Evolutionary conservation across 23 tunicate genomes (phyloP).

Genomic region (Halocynthia roretzi): DNA sequence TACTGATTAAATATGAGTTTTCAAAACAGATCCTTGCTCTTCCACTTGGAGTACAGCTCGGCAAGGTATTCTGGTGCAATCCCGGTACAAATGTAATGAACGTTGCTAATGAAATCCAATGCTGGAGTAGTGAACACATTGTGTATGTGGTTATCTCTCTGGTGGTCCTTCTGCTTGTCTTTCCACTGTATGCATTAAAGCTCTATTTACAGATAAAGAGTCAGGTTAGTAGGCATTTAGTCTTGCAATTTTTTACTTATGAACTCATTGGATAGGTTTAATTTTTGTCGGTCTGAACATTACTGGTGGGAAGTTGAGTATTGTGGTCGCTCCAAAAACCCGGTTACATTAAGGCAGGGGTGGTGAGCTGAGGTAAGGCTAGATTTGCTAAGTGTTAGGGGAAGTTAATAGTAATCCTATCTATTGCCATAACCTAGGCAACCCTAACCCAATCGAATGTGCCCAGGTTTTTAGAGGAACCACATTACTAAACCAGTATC

Average conservation of each 20-base stretch:
- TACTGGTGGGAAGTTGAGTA: background rate
- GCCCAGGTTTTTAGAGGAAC: too few relatives aligned
- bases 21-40: slow-evolving; percentile 39
- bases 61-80: slow-evolving; percentile 84
- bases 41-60: slow-evolving; percentile 84
- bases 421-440: too few relatives aligned
- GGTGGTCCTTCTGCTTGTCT: slow-evolving; percentile 25
- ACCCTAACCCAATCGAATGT: too few relatives aligned
- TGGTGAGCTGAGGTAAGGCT: too few relatives aligned
- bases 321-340: background rate
- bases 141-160: slow-evolving; percentile 44
- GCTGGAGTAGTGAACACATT: slow-evolving; percentile 75
- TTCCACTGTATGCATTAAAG: slow-evolving; percentile 57
- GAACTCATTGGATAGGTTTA: background rate
- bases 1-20: too few relatives aligned
- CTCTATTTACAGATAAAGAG: slow-evolving; percentile 17
- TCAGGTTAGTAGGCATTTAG: slow-evolving; percentile 34
- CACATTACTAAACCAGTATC: too few relatives aligned
- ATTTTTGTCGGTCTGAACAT: background rate
- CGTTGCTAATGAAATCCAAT: slow-evolving; percentile 56
- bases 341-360: background rate
- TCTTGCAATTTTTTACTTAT: background rate
- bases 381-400: too few relatives aligned
- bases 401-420: too few relatives aligned
- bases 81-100: slow-evolving; percentile 35